phyloP scores from a whole-genome alignment of 2,113 vertebrate species.

The Leucoraja erinaceus region DNA sequence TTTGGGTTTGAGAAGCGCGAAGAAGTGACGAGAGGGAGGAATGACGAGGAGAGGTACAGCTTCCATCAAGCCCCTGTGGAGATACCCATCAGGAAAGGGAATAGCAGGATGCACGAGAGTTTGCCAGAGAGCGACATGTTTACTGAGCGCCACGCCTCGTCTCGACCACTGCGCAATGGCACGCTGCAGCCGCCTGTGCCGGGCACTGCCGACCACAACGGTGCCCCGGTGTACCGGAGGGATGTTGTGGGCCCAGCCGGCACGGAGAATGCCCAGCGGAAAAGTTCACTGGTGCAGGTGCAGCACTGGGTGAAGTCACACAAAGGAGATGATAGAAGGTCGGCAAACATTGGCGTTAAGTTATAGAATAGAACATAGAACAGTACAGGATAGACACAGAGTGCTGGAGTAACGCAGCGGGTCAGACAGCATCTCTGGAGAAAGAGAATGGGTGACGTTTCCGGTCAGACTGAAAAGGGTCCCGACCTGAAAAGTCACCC shows the following conservation, averaged over 20 bases:
- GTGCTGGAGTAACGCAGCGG: background rate
- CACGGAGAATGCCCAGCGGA: slow-evolving; percentile 76
- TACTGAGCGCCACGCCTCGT: slow-evolving; percentile 55
- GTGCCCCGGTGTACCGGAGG: slow-evolving; percentile 68
- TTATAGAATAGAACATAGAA: background rate
- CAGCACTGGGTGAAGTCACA: slow-evolving; percentile 91
- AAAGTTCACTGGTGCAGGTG: slow-evolving; percentile 78
- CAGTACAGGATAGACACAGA: background rate
- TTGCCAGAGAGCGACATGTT: slow-evolving; percentile 60
- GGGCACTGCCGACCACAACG: slow-evolving; percentile 71
- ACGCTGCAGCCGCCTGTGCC: slow-evolving; percentile 49
- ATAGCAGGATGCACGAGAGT: slow-evolving; percentile 59
- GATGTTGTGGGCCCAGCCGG: slow-evolving; percentile 60
- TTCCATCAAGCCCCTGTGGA: slow-evolving; percentile 64
- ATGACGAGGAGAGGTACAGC: slow-evolving; percentile 54
- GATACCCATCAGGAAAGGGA: slow-evolving; percentile 27
- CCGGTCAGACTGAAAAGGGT: too few relatives aligned
- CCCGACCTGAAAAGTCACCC: too few relatives aligned
- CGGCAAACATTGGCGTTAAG: slow-evolving; percentile 48
- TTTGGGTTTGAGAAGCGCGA: slow-evolving; percentile 52
- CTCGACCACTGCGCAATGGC: slow-evolving; percentile 69
- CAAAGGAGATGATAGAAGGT: slow-evolving; percentile 85
- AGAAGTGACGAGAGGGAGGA: slow-evolving; percentile 55
- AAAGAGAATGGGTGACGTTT: too few relatives aligned
- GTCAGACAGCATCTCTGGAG: too few relatives aligned